Percentiles rank a stretch among this genome's conserved stretches.
phyloP scores from a whole-genome alignment of 2,888 invertebrate species.

The Stenchaetothrips biformis region DNA sequence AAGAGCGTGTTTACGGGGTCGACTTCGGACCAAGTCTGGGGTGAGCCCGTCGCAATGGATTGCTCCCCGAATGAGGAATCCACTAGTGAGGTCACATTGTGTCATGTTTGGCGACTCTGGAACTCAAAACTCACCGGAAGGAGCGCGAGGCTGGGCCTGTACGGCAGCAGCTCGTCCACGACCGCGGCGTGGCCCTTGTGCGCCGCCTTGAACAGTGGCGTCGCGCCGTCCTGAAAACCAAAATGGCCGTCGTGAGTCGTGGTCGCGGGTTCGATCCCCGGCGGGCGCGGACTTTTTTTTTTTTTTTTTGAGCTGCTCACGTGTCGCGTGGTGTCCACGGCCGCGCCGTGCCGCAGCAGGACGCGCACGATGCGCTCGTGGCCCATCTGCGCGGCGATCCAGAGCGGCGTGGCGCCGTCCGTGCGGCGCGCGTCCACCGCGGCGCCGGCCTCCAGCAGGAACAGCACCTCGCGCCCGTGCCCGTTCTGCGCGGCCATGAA shows the following conservation, averaged over 20 bases:
- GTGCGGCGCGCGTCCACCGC: constrained; percentile 66
- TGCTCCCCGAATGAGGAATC: too few species aligned
- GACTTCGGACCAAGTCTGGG: too few species aligned
- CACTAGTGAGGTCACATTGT: background rate
- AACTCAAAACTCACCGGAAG: constrained; percentile 64
- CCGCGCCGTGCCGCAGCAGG: constrained; percentile 71
- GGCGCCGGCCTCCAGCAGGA: constrained; percentile 69
- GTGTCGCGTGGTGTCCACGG: constrained; percentile 73
- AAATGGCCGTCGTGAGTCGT: constrained; percentile 26
- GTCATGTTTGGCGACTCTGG: background rate
- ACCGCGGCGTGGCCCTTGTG: constrained; percentile 91
- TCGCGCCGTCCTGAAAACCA: constrained; percentile 75
- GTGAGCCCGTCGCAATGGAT: too few species aligned
- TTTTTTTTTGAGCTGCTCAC: constrained; percentile 48
- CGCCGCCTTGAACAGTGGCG: constrained; percentile 88
- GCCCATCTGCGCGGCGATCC: constrained; percentile 95
- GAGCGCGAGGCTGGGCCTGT: constrained; percentile 73
- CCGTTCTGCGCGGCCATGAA: constrained; percentile 95
- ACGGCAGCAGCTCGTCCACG: constrained; percentile 74
- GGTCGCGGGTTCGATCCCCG: background rate
- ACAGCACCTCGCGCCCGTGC: constrained; percentile 70
- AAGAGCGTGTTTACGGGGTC: background rate
- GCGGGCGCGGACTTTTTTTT: too few species aligned
- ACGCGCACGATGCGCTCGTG: constrained; percentile 74
- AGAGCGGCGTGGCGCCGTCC: constrained; percentile 83